A percentile compares a stretch with the other conserved stretches of the same genome.
Conservation (phyloP, 1,140 invertebrate species). For the Dufourea novaeangliae region DNA sequence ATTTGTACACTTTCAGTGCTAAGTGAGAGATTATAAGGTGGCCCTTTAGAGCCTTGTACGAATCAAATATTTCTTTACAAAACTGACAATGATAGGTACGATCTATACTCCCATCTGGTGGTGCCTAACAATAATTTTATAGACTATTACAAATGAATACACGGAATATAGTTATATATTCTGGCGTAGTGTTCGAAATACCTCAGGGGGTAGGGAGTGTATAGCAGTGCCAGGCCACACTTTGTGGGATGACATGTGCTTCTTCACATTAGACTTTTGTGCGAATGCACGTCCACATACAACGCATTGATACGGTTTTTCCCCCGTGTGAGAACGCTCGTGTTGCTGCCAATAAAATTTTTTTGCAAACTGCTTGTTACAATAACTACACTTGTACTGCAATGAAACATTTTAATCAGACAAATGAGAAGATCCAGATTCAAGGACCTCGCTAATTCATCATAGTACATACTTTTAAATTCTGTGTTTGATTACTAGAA, state of each 20-base stretch:
- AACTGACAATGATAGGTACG: constrained; percentile 79
- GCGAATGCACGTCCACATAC: constrained; percentile 84
- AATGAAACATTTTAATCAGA: constrained; percentile 50
- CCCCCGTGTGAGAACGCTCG: constrained; percentile 83
- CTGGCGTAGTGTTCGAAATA: constrained; percentile 51
- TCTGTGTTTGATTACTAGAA: constrained; percentile 68
- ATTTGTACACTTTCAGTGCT: constrained; percentile 85
- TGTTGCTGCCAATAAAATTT: constrained; percentile 83
- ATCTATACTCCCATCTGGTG: constrained; percentile 77
- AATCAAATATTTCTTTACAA: constrained; percentile 80
- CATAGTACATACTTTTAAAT: constrained; percentile 73
- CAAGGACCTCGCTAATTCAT: neutral
- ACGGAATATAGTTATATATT: constrained; percentile 20
- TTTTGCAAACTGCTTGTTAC: constrained; percentile 82
- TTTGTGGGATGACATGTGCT: constrained; percentile 87
- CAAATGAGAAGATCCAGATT: neutral
- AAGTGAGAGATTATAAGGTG: constrained; percentile 78
- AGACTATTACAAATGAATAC: constrained; percentile 9
- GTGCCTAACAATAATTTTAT: constrained; percentile 66
- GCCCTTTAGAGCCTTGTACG: constrained; percentile 78
- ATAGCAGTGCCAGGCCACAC: constrained; percentile 81
- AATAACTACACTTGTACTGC: constrained; percentile 81
- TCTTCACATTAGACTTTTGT: constrained; percentile 87
- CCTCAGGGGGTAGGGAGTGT: constrained; percentile 78
- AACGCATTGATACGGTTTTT: constrained; percentile 85